Percentiles rank a stretch among this genome's conserved stretches.
Conservation (phyloP, 37 sponge, comb jelly and placozoan species). For the Ephydatia muelleri region DNA sequence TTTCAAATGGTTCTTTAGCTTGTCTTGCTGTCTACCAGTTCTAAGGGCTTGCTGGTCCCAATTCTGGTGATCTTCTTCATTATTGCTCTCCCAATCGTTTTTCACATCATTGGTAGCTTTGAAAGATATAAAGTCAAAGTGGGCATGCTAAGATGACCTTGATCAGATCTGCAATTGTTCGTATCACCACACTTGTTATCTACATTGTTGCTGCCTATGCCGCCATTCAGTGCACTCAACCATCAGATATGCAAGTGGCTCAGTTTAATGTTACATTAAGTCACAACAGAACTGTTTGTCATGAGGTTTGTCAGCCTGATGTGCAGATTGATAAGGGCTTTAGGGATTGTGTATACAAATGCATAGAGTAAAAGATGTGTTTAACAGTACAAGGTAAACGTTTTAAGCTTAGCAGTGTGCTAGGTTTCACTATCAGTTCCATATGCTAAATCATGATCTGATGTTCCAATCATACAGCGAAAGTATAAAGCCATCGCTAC, state of each 20-base stretch:
- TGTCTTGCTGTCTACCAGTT: neutral
- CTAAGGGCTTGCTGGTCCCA: neutral
- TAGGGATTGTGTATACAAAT: neutral
- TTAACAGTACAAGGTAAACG: too few relatives aligned
- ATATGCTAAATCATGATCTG: too few relatives aligned
- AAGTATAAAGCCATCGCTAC: too few relatives aligned
- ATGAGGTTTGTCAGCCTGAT: neutral
- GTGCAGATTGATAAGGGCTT: too few relatives aligned
- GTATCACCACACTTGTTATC: neutral
- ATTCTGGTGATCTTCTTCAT: neutral
- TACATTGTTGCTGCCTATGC: neutral
- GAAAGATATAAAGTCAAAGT: neutral
- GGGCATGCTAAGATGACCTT: neutral
- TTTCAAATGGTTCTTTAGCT: too few relatives aligned
- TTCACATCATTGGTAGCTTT: neutral
- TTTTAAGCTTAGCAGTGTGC: too few relatives aligned
- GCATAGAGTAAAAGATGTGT: too few relatives aligned
- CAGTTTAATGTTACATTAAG: neutral
- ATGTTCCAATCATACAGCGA: too few relatives aligned
- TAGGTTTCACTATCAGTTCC: too few relatives aligned
- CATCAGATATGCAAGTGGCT: neutral
- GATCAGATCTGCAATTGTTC: neutral
- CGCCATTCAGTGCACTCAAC: neutral
- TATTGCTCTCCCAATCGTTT: neutral
- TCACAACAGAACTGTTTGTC: neutral